Evolutionary conservation across 2,113 vertebrate genomes (phyloP).

Genomic region (Notiomystis cincta): DNA sequence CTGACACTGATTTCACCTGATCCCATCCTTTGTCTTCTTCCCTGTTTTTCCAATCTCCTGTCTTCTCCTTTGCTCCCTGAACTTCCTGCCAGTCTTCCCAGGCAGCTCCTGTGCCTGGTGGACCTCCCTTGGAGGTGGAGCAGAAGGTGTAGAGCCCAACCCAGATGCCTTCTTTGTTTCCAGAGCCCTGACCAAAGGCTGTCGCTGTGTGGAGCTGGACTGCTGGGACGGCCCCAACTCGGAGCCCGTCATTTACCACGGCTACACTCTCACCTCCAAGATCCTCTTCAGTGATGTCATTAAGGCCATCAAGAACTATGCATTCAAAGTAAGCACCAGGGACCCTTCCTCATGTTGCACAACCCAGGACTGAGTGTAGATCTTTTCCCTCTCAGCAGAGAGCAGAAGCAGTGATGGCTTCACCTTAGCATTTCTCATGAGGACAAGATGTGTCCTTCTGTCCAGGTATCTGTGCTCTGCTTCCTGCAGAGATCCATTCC

Average conservation of each 20-base stretch:
- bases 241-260: conserved; percentile 92
- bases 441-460: background rate
- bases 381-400: background rate
- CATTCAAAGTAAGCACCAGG: conserved; percentile 84
- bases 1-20: background rate
- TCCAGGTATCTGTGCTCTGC: background rate
- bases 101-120: background rate
- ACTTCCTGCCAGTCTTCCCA: background rate
- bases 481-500: background rate
- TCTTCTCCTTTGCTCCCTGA: background rate
- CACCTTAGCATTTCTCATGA: background rate
- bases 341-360: background rate
- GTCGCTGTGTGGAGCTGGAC: conserved; percentile 94
- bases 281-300: conserved; percentile 91
- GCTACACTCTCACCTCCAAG: conserved; percentile 95
- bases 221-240: conserved; percentile 91
- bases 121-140: background rate
- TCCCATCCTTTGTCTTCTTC: background rate
- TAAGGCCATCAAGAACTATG: conserved; percentile 87
- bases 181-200: conserved; percentile 92
- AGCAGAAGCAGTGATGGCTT: background rate
- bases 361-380: background rate
- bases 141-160: conserved; percentile 7
- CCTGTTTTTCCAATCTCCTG: background rate
- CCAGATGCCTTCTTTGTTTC: background rate